Conservation (phyloP, 2,888 invertebrate species). For the Dolomedes plantarius region DNA sequence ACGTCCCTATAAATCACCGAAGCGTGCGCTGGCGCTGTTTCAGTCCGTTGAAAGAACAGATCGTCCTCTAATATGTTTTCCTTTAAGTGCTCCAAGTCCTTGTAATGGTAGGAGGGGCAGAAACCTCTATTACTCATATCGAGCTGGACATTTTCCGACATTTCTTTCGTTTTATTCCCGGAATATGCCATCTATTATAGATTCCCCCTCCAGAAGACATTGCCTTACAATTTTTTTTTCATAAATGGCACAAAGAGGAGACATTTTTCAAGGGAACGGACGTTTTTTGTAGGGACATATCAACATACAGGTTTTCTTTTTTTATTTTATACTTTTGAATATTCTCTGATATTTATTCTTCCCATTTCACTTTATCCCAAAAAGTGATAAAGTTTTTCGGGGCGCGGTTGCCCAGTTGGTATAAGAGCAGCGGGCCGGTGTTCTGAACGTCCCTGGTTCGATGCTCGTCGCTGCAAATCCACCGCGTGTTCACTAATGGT, state of each 20-base stretch:
- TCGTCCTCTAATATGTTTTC: background rate
- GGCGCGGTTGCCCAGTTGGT: too few relatives aligned
- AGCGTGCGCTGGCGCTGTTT: background rate
- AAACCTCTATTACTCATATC: conserved; percentile 7
- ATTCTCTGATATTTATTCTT: too few relatives aligned
- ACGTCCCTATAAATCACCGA: background rate
- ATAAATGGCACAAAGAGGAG: background rate
- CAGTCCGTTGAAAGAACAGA: background rate
- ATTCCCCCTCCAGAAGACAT: background rate
- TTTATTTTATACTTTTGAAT: too few relatives aligned
- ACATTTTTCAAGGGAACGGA: background rate
- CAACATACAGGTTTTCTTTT: too few relatives aligned
- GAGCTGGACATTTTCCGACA: background rate
- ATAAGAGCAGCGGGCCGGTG: too few relatives aligned
- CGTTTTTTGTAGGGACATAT: background rate
- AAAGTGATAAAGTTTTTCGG: too few relatives aligned
- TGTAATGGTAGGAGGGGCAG: conserved; percentile 9
- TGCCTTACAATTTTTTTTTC: background rate
- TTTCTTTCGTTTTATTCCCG: background rate
- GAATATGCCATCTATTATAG: background rate
- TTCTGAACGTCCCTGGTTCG: too few relatives aligned
- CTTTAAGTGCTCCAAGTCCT: conserved; percentile 3
- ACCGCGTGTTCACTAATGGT: too few relatives aligned
- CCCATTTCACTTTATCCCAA: too few relatives aligned
- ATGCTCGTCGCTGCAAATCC: too few relatives aligned